Base-by-base conservation (phyloP, 2,797 vertebrate genomes). In the Chromis chromis region DNA sequence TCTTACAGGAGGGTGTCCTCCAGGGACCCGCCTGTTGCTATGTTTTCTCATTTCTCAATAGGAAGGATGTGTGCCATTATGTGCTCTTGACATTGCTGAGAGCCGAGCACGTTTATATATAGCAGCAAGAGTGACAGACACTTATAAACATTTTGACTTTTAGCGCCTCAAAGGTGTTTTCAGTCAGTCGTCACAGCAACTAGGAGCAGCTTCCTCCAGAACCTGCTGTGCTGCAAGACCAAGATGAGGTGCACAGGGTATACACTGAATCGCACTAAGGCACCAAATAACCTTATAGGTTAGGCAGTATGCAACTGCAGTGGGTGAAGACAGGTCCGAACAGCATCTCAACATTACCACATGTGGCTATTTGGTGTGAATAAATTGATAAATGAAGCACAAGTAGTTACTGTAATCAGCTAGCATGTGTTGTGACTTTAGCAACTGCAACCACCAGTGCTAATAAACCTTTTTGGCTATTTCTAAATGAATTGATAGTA, bases 81-180 rank as follows among this genome's bases (percentile, higher is more conserved):
- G 65, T 46, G 69, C 74, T 80, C 67, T 59, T 76, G 74, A 79
- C 85, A 79, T 65, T 36, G 60, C 81, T 81, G 65, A 64, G 66
- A 77, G 73, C 70, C 24, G 56, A 83, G 57, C 21, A n/a, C 66
- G 57, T 74, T 79, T 79, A 78, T 75, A 76, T 61, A 70, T 54
- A 80, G 46, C 76, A 53, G 42, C 24, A 0, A 24, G 66, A 84
- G 59, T 79, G 78, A 75, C 83, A 73, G 69, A 24, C 22, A 44
- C 74, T 76, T 54, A 21, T 17, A 81, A 81, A 85, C 42, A 81
- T 80, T 89, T 81, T 39, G 84, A 83, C 82, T 88, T 82, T 68
- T 42, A 61, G 19, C 72, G 55, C 67, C 70, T 79, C 27, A 48
- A 21, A 76, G 73, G 50, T 66, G 59, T 75, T 83, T 75, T 58